A percentile compares a stretch with the other conserved stretches of the same genome.
Evolutionary conservation across 2,888 invertebrate genomes (phyloP).

Genomic region (Leptinotarsa rubiginosa): DNA sequence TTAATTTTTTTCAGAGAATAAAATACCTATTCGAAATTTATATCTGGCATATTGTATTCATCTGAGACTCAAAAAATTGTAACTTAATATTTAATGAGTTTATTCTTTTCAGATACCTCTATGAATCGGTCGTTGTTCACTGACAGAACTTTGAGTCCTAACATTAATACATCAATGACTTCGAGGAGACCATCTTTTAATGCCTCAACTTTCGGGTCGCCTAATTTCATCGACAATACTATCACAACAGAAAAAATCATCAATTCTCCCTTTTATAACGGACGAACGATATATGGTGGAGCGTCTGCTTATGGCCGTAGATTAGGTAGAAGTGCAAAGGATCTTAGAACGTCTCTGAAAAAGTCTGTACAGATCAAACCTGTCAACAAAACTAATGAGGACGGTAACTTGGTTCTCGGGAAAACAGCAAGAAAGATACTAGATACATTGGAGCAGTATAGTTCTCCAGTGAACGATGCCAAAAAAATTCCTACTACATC

Average conservation of each 20-base stretch:
- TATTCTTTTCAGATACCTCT: slow-evolving; percentile 32
- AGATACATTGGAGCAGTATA: slow-evolving; percentile 83
- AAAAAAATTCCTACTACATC: slow-evolving; percentile 77
- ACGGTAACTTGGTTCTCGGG: slow-evolving; percentile 70
- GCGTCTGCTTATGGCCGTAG: slow-evolving; percentile 71
- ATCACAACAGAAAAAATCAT: slow-evolving; percentile 65
- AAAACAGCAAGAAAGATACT: slow-evolving; percentile 83
- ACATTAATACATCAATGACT: slow-evolving; percentile 63
- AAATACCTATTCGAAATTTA: too few relatives aligned
- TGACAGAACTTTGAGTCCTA: slow-evolving; percentile 61
- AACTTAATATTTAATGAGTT: not conserved
- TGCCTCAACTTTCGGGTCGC: slow-evolving; percentile 64
- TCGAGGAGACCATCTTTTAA: slow-evolving; percentile 69
- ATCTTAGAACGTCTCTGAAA: slow-evolving; percentile 43
- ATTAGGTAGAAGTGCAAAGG: slow-evolving; percentile 48
- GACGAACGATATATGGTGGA: slow-evolving; percentile 81
- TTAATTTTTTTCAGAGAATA: too few relatives aligned
- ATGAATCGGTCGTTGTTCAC: slow-evolving; percentile 43
- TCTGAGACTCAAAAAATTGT: not conserved
- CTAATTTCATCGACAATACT: slow-evolving; percentile 65
- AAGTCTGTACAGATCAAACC: slow-evolving; percentile 67
- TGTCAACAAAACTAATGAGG: slow-evolving; percentile 59
- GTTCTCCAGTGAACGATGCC: slow-evolving; percentile 83
- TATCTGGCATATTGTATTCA: too few relatives aligned
- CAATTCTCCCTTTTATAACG: slow-evolving; percentile 81